Evolutionary conservation across 2,113 vertebrate genomes (phyloP), one percentile per base, ranked within the genome.

Genomic region (Phalacrocorax aristotelis): DNA sequence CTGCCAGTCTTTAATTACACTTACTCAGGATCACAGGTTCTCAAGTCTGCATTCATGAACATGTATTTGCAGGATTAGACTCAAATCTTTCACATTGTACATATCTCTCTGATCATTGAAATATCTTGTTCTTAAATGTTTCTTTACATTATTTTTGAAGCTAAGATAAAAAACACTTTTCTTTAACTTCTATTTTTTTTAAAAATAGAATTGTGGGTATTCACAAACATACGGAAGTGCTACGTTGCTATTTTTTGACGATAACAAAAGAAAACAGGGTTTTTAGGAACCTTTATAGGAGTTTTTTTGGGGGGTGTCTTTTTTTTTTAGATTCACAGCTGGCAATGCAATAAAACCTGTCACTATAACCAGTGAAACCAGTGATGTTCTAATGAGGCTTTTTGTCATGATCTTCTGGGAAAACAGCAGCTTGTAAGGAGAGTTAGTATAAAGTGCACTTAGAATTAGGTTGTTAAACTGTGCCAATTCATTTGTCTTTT

Each of bases 391-490:
- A 96, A 96, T 95, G 96, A 96, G 92, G 97, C 96, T 97, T 98
- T 96, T 97, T 97, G 91, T 98, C 95, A 92, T 97, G 86, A 87
- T 94, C 93, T 93, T 96, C 83, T 96, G 97, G 95, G 91, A 97
- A 95, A 97, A 97, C 85, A 97, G 91, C 96, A 97, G 95, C 95
- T 97, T 96, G 94, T 91, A 85, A 97, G 95, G 94, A 96, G 94
- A 96, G 62, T 97, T 92, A 70, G 97, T 97, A 97, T 97, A 96
- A 98, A 98, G 98, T 98, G 98, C 98, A 98, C 98, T 98, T 98
- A 98, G 98, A 98, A 98, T 97, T 97, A 97, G 97, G 89, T 98
- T 97, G 97, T 96, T 97, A 96, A 97, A 95, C 94, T 97, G 96
- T 98, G 97, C 95, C 95, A 94, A 90, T 91, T 96, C 36, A 57